These are phyloP conservation scores for Hiodon alosoides DNA, from an alignment of 2,113 vertebrate species.

Conservation along the genomic window DNA sequence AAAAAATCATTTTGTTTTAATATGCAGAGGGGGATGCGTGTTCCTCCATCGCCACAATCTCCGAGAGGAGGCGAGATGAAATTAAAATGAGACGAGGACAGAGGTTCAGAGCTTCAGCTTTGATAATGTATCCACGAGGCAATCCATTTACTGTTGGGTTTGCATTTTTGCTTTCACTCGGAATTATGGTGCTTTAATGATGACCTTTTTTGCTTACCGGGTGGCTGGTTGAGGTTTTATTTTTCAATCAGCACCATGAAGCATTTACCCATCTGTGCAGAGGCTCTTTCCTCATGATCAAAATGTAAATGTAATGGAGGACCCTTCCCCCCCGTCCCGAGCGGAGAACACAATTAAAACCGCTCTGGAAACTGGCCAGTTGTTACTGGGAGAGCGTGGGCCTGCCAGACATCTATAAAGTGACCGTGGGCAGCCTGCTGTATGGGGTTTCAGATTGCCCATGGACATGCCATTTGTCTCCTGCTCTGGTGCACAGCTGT, in stretches of 20 bases:
- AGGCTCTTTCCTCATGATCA: constrained; percentile 35
- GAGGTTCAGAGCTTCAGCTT: constrained; percentile 15
- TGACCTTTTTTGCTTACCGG: constrained; percentile 13
- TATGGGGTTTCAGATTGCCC: constrained; percentile 56
- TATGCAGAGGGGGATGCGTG: constrained; percentile 50
- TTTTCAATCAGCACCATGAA: constrained; percentile 24
- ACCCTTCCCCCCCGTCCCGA: background rate
- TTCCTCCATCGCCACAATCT: constrained; percentile 44
- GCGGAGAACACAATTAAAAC: constrained; percentile 47
- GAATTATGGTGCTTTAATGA: constrained; percentile 20
- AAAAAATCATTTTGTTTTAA: constrained; percentile 57
- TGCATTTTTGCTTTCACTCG: background rate
- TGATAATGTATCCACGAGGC: constrained; percentile 21
- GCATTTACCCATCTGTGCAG: constrained; percentile 25
- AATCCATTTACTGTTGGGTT: constrained; percentile 7
- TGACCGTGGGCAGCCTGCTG: constrained; percentile 59
- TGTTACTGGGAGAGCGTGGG: constrained; percentile 46
- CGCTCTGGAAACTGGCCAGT: constrained; percentile 53
- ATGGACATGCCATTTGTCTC: constrained; percentile 50
- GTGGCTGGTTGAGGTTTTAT: constrained; percentile 12
- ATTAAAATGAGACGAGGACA: constrained; percentile 26
- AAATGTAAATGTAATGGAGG: constrained; percentile 41
- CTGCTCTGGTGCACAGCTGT: constrained; percentile 49
- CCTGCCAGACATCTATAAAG: constrained; percentile 61
- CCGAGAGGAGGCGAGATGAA: constrained; percentile 21